These are phyloP conservation scores for Oligia latruncula DNA, from an alignment of 2,888 invertebrate species.

Conservation along the genomic window DNA sequence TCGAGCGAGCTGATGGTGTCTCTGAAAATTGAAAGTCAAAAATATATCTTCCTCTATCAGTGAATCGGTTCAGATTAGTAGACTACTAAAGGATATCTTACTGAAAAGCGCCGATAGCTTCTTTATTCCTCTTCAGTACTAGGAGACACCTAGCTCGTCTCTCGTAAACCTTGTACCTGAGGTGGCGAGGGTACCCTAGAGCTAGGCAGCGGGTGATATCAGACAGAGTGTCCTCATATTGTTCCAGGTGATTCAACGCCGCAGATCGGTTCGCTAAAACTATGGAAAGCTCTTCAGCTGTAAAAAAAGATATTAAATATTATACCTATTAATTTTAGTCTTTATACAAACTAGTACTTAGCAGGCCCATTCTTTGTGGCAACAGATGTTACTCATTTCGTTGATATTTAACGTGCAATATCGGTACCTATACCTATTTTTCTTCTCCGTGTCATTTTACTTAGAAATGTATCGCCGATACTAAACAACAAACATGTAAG, in stretches of 20 bases:
- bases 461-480: slow-evolving; percentile 11
- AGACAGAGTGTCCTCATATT: slow-evolving; percentile 91
- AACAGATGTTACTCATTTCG: slow-evolving; percentile 14
- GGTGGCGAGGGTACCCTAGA: slow-evolving; percentile 92
- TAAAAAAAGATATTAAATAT: slow-evolving; percentile 50
- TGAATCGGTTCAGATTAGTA: neutral
- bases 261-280: slow-evolving; percentile 95
- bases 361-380: neutral
- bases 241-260: slow-evolving; percentile 93
- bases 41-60: neutral
- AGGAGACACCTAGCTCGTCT: slow-evolving; percentile 93
- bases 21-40: slow-evolving; percentile 75
- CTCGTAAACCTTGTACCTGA: slow-evolving; percentile 94
- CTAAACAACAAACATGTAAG: slow-evolving; percentile 14
- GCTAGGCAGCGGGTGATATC: slow-evolving; percentile 93
- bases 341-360: neutral
- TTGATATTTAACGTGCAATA: neutral
- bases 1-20: slow-evolving; percentile 92
- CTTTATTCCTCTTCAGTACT: slow-evolving; percentile 91
- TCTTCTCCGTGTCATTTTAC: slow-evolving; percentile 8
- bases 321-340: neutral
- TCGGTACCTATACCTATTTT: neutral
- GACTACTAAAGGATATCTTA: slow-evolving; percentile 69
- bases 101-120: slow-evolving; percentile 92
- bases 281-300: slow-evolving; percentile 92